A percentile compares a stretch with the other conserved stretches of the same genome.
Conservation (phyloP, 2,888 invertebrate species). For the Phoronis australis region DNA sequence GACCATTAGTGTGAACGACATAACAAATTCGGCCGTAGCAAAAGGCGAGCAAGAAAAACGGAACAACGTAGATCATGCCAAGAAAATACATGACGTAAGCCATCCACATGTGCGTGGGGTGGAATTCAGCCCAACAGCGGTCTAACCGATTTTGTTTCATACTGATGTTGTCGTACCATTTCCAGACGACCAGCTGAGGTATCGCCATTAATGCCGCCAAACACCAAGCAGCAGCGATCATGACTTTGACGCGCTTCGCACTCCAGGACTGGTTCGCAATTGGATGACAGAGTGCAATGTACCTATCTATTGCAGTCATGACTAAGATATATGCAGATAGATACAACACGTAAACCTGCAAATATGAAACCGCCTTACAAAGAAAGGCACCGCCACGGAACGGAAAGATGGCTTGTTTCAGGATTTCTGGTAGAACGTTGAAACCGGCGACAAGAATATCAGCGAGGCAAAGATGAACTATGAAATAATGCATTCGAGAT, state of each 20-base stretch:
- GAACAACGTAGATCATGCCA: conserved; percentile 36
- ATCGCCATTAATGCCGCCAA: conserved; percentile 57
- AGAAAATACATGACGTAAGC: conserved; percentile 20
- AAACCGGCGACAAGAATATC: conserved; percentile 67
- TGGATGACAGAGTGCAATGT: conserved; percentile 58
- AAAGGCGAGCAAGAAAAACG: conserved; percentile 51
- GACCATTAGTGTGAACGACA: too few relatives aligned
- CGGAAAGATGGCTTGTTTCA: too few relatives aligned
- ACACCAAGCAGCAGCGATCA: conserved; percentile 52
- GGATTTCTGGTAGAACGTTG: conserved; percentile 63
- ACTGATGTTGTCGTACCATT: too few relatives aligned
- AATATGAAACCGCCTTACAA: conserved; percentile 60
- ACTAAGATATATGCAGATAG: conserved; percentile 45
- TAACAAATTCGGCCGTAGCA: conserved; percentile 53
- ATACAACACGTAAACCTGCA: conserved; percentile 56
- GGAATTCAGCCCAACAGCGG: too few relatives aligned
- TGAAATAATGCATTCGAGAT: conserved; percentile 66
- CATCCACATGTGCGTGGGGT: neutral
- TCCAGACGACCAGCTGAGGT: conserved; percentile 60
- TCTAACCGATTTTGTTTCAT: too few relatives aligned
- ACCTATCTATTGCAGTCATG: conserved; percentile 51
- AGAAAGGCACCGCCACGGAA: too few relatives aligned
- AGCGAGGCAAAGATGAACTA: conserved; percentile 66
- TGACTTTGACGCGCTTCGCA: conserved; percentile 40
- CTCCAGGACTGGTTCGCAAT: conserved; percentile 59